phyloP scores from a whole-genome alignment of 1,140 invertebrate genomes.

The Wasmannia auropunctata region DNA sequence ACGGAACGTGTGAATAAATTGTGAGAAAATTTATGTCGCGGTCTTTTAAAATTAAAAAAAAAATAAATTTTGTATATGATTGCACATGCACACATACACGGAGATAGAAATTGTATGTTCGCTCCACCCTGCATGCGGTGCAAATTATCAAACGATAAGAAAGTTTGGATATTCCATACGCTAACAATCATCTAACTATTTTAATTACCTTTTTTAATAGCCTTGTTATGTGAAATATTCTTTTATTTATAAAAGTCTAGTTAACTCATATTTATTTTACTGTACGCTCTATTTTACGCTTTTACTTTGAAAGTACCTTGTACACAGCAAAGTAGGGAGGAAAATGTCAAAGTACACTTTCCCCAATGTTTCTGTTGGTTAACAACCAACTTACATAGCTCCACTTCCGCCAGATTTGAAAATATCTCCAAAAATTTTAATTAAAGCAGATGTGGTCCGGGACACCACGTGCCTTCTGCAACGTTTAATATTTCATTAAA shows the following conservation, averaged over 20 bases:
- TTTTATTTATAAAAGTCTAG: background rate
- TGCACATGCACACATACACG: too few species aligned
- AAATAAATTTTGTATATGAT: background rate
- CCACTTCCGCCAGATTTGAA: background rate
- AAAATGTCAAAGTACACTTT: slow-evolving; percentile 33
- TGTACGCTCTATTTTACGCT: background rate
- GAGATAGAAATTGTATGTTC: background rate
- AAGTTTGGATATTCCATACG: background rate
- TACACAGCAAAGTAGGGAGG: background rate
- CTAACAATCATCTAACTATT: background rate
- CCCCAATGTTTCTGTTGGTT: background rate
- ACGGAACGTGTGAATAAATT: background rate
- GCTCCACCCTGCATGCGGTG: background rate
- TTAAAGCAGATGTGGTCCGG: background rate
- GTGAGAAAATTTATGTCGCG: background rate
- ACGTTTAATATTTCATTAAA: slow-evolving; percentile 36
- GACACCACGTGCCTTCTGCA: background rate
- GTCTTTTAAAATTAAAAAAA: background rate
- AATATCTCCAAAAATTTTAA: slow-evolving; percentile 42
- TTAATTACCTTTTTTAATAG: background rate
- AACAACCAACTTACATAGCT: background rate
- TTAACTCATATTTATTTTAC: slow-evolving; percentile 7
- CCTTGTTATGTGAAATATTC: background rate
- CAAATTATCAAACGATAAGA: background rate
- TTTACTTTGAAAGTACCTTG: slow-evolving; percentile 33